Base-by-base conservation (phyloP, 92 coral and sea anemone species). In the Zoanthus sansibaricus region DNA sequence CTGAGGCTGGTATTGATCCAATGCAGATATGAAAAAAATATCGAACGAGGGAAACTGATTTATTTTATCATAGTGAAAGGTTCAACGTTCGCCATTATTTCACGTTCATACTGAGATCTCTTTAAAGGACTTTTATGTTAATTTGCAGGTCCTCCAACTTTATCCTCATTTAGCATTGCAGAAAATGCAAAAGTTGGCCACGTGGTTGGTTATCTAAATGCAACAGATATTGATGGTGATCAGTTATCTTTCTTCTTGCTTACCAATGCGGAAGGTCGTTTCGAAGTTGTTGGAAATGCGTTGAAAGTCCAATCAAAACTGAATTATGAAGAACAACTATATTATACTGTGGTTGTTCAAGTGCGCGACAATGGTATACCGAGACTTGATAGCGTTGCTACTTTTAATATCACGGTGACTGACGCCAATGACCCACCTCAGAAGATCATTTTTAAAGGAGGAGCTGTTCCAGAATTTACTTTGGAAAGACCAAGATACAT, bases 351-450 rank as follows among this genome's bases (percentile, higher is more conserved):
- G 31, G 91, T 89, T 47, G 94, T 87, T 7, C 83, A 87, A 17
- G 95, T 87, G 56, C 90, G 85, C n/a, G 95, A 93, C 48, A 79
- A 86, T 44, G 95, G 95, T 33, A 77, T 79, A 7, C 95, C 95
- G 16, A 83, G 87, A 42, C 88, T 91, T 49, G 66, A 83, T 12
- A 85, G 83, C 67, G 72, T 68, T 42, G 77, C 89, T 6, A 76
- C 74, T 20, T 5, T 91, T 1, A 91, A 91, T 44, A 88, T 93
- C 18, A 91, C 95, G 14, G 90, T 93, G 59, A 72, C 54, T 49
- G 90, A 93, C 82, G 86, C 88, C 9, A 93, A 91, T 54, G 94
- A 91, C 18, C 92, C 92, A n/a, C 95, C 95, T 0, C 75, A 80
- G 18, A 55, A 75, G 73, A 45, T 93, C 64, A 30, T 74, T 47